These are phyloP conservation scores for Drosophila yakuba DNA, from an alignment of 1,140 invertebrate species.

Conservation along the genomic window DNA sequence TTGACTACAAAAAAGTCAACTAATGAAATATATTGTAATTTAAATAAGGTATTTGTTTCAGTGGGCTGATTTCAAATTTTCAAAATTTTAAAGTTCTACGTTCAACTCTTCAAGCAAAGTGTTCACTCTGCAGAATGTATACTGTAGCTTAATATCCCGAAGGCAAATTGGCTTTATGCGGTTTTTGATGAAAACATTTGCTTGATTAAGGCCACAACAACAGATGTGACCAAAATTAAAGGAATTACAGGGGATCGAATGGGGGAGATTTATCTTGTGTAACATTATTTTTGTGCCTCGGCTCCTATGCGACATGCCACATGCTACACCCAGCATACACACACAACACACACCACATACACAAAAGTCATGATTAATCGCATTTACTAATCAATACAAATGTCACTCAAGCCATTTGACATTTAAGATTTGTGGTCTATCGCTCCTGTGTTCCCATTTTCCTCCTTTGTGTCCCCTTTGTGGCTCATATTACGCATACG, in stretches of 20 bases:
- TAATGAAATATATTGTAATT: too few species aligned
- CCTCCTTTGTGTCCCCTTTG: conserved; percentile 4
- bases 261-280: conserved; percentile 38
- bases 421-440: conserved; percentile 79
- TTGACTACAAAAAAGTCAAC: too few species aligned
- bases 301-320: conserved; percentile 27
- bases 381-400: conserved; percentile 81
- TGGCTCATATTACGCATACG: conserved; percentile 71
- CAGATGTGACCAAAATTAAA: conserved; percentile 35
- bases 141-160: conserved; percentile 29
- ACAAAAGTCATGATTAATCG: conserved; percentile 71
- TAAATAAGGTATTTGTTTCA: too few species aligned
- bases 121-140: neutral
- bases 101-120: neutral
- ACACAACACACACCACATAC: conserved; percentile 14
- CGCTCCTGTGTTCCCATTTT: conserved; percentile 19
- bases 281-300: conserved; percentile 16
- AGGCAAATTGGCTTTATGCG: conserved; percentile 42
- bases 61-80: too few species aligned
- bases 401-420: conserved; percentile 72
- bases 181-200: conserved; percentile 52
- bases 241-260: conserved; percentile 12
- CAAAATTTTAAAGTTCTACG: too few species aligned
- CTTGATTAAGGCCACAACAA: conserved; percentile 40
- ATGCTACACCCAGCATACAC: conserved; percentile 40